These are phyloP conservation scores for Rana temporaria DNA, from an alignment of 2,113 vertebrate species.

Conservation along the genomic window DNA sequence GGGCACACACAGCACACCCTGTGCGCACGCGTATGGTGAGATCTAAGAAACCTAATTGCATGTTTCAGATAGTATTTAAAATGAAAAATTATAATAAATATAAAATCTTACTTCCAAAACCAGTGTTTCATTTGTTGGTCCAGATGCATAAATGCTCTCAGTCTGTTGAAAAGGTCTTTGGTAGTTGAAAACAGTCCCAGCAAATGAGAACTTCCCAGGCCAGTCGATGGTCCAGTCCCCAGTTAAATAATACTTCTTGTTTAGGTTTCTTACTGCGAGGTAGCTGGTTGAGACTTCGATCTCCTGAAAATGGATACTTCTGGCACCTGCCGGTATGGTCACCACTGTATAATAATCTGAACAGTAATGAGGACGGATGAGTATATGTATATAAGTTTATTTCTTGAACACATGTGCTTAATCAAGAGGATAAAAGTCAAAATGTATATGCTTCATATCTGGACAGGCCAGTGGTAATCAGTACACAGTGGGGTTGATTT, in stretches of 20 bases:
- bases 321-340: constrained; percentile 85
- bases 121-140: constrained; percentile 95
- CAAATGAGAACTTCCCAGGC: constrained; percentile 91
- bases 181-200: constrained; percentile 88
- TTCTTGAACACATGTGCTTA: no score
- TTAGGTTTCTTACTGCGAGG: constrained; percentile 84
- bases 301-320: constrained; percentile 85
- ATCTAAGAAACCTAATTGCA: no score
- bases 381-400: neutral
- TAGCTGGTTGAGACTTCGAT: constrained; percentile 88
- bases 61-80: no score
- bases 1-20: no score
- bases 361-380: neutral
- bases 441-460: no score
- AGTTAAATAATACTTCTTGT: constrained; percentile 86
- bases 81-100: neutral
- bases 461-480: no score
- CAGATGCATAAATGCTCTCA: constrained; percentile 85
- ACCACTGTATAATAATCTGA: constrained; percentile 91
- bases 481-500: no score
- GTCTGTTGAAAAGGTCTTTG: constrained; percentile 85
- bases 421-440: no score
- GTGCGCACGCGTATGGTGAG: no score
- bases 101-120: constrained; percentile 91
- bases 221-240: constrained; percentile 94